Percentiles rank a stretch among this genome's conserved stretches.
Conservation (phyloP, 2,888 invertebrate genomes). For the Dicycla oo region DNA sequence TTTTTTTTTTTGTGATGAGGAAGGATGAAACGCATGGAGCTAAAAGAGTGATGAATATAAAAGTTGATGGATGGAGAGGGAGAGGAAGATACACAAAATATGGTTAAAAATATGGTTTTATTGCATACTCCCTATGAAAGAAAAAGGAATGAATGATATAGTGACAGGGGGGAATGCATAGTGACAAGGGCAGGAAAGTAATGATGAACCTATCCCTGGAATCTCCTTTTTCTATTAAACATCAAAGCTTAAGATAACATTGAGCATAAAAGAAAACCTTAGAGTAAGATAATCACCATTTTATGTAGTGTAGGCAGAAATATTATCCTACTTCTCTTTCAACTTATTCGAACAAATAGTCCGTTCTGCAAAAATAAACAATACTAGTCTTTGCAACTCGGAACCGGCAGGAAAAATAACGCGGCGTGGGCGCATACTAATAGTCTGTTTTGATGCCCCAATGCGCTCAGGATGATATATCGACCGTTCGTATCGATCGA, state of each 20-base stretch:
- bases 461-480: constrained; percentile 52
- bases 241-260: no score
- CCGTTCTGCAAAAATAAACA: constrained; percentile 27
- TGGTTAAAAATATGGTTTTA: not conserved
- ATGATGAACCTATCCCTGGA: no score
- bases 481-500: constrained; percentile 34
- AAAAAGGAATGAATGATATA: no score
- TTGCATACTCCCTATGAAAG: no score
- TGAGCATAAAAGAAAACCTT: no score
- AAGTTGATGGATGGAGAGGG: not conserved
- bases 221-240: no score
- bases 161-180: no score
- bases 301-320: not conserved
- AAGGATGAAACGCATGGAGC: not conserved
- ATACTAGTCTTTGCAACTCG: constrained; percentile 51
- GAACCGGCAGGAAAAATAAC: constrained; percentile 61
- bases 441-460: constrained; percentile 57
- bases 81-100: not conserved
- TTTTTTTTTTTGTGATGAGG: not conserved
- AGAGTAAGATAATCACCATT: not conserved
- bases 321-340: rapidly evolving
- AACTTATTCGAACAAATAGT: not conserved
- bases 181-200: no score
- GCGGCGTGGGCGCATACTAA: constrained; percentile 57
- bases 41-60: not conserved